Base-by-base conservation (phyloP, 2,888 invertebrate species). In the Elysia crispata region DNA sequence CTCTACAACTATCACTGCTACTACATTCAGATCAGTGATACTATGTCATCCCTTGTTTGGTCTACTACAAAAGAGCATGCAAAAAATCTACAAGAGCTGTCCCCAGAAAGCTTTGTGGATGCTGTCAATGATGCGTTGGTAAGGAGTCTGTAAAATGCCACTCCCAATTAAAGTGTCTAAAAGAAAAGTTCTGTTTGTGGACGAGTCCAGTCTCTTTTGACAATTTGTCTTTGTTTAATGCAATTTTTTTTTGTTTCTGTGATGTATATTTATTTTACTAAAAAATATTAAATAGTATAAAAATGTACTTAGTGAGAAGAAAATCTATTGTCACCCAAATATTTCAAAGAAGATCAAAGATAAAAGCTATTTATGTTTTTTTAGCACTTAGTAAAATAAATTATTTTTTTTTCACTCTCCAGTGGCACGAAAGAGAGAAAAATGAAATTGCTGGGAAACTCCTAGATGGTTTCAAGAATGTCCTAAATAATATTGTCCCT, bases 11-110 rank as follows among this genome's bases (percentile, higher is more conserved):
- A 28, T 23, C 69, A 13, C 54, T 72, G 49, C 30, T 66, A 75
- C 77, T 54, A 50, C n/a, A 84, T 85, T 64, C 88, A 95, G 94
- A 91, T 98, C 30, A 95, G 94, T 84, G 94, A 95, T 41, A 94
- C 93, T 25, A 93, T 95, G 67, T 97, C 97, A 89, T 98, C 98
- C 0, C 93, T 99, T n/a, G 98, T 99, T 0, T 99, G 99, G 99
- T 95, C 96, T 25, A 96, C 96, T 0, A 95, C 95, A 60, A 93
- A 94, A 1, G 93, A 94, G 30, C 94, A 96, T 87, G 97, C 97
- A 0, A 95, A 96, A 88, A 92, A 94, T 77, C 92, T 99, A 31
- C 91, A 96, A 67, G 91, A 94, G 30, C 91, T 97, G 85, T 91
- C 95, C 0, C 94, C 95, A 0, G 95, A 96, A 77, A 94, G 95